A percentile compares a stretch with the other conserved stretches of the same genome.
Evolutionary conservation across 2,797 vertebrate species (phyloP).

Genomic region (Pagetopsis macropterus): DNA sequence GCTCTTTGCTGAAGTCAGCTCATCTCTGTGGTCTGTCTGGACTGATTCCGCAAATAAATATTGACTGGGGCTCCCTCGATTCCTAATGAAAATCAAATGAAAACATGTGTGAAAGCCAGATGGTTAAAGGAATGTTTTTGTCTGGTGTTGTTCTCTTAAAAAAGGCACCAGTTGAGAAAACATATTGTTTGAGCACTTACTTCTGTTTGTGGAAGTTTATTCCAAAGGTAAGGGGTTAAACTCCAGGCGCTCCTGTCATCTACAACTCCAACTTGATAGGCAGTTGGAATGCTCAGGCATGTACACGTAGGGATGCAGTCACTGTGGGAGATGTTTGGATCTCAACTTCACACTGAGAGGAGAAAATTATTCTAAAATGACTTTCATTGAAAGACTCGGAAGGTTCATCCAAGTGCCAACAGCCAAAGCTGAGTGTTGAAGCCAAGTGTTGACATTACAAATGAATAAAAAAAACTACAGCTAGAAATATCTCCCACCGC

Average conservation of each 20-base stretch:
- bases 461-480: neutral
- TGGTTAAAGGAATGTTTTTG: neutral
- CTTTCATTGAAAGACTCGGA: slow-evolving; percentile 36
- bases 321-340: slow-evolving; percentile 42
- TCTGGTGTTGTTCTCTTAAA: neutral
- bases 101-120: slow-evolving; percentile 2
- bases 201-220: neutral
- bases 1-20: neutral
- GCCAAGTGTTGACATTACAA: slow-evolving; percentile 39
- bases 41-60: slow-evolving; percentile 4
- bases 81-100: slow-evolving; percentile 38
- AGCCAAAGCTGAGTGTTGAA: neutral
- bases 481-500: neutral
- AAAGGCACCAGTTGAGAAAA: slow-evolving; percentile 9
- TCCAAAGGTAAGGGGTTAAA: slow-evolving; percentile 20
- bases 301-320: slow-evolving; percentile 24
- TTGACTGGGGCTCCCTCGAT: neutral
- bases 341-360: slow-evolving; percentile 13
- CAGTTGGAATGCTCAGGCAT: slow-evolving; percentile 24
- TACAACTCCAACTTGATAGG: slow-evolving; percentile 29
- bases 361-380: slow-evolving; percentile 45
- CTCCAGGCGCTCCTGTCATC: slow-evolving; percentile 4
- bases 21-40: neutral
- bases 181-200: neutral
- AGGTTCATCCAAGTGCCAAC: slow-evolving; percentile 64